phyloP scores from a whole-genome alignment of 2,113 vertebrate species.

The Atlantisia rogersi region DNA sequence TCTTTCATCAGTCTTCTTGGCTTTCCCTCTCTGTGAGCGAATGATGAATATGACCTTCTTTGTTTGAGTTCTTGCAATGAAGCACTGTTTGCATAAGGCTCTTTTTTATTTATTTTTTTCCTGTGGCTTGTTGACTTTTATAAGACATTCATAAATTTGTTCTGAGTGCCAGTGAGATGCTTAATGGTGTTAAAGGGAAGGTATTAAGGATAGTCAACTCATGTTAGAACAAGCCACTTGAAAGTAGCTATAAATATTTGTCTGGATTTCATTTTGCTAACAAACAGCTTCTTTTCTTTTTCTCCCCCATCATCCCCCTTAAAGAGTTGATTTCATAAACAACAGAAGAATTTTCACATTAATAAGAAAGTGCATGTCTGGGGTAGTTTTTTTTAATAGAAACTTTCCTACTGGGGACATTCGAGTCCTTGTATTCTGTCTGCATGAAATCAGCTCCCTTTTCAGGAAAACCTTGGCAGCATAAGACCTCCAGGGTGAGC shows the following conservation, averaged over 20 bases:
- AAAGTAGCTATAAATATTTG: constrained; percentile 76
- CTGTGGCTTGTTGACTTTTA: constrained; percentile 73
- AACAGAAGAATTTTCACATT: constrained; percentile 78
- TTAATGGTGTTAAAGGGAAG: constrained; percentile 69
- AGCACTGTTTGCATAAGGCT: constrained; percentile 65
- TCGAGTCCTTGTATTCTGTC: constrained; percentile 68
- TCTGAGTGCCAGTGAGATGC: constrained; percentile 65
- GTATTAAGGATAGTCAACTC: constrained; percentile 66
- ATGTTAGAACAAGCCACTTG: constrained; percentile 70
- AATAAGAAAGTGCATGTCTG: constrained; percentile 75
- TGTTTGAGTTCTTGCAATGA: constrained; percentile 69
- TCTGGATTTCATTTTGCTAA: constrained; percentile 71
- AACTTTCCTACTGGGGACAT: constrained; percentile 78
- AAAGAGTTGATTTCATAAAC: constrained; percentile 76
- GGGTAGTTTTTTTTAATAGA: constrained; percentile 75
- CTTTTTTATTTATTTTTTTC: constrained; percentile 66
- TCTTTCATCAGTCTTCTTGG: constrained; percentile 33
- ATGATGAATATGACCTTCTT: constrained; percentile 66
- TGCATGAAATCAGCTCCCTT: constrained; percentile 67
- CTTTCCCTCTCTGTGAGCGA: background rate
- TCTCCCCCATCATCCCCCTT: background rate
- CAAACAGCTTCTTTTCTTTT: constrained; percentile 56
- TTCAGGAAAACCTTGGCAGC: constrained; percentile 74
- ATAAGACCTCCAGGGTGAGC: constrained; percentile 51
- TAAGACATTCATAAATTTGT: constrained; percentile 76